These are phyloP conservation scores for Coenonympha glycerion DNA, from an alignment of 2,888 invertebrate genomes.

Conservation along the genomic window DNA sequence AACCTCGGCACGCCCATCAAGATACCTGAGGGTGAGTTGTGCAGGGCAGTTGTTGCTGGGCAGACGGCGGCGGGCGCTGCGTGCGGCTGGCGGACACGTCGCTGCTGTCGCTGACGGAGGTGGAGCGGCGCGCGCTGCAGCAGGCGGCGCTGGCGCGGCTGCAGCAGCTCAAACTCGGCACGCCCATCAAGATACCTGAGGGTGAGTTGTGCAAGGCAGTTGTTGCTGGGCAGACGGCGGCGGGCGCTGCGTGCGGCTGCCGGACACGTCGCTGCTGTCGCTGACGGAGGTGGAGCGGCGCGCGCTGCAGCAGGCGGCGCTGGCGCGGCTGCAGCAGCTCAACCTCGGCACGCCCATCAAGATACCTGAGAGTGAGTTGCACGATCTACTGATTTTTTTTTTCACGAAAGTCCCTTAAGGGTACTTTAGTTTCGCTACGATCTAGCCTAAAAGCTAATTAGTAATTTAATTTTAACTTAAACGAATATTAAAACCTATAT, in stretches of 20 bases:
- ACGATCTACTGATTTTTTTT: no score
- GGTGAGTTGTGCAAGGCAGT: slow-evolving; percentile 85
- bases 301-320: slow-evolving; percentile 88
- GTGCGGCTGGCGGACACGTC: slow-evolving; percentile 83
- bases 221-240: slow-evolving; percentile 82
- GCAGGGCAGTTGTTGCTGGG: slow-evolving; percentile 89
- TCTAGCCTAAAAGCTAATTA: no score
- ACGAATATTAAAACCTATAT: no score
- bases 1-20: slow-evolving; percentile 88
- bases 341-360: slow-evolving; percentile 88
- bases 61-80: slow-evolving; percentile 75
- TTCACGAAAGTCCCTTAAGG: no score
- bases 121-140: slow-evolving; percentile 87
- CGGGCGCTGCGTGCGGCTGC: slow-evolving; percentile 81
- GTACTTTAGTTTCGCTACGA: no score
- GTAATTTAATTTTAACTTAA: no score
- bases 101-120: slow-evolving; percentile 83
- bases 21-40: slow-evolving; percentile 85
- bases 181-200: slow-evolving; percentile 85
- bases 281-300: slow-evolving; percentile 87
- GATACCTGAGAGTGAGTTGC: slow-evolving; percentile 86
- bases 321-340: slow-evolving; percentile 89
- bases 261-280: slow-evolving; percentile 81
- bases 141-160: slow-evolving; percentile 90
- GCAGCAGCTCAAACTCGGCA: slow-evolving; percentile 89